A percentile compares a stretch with the other conserved stretches of the same genome.
Conservation (phyloP, 2,113 vertebrate genomes). For the Petromus typicus region DNA sequence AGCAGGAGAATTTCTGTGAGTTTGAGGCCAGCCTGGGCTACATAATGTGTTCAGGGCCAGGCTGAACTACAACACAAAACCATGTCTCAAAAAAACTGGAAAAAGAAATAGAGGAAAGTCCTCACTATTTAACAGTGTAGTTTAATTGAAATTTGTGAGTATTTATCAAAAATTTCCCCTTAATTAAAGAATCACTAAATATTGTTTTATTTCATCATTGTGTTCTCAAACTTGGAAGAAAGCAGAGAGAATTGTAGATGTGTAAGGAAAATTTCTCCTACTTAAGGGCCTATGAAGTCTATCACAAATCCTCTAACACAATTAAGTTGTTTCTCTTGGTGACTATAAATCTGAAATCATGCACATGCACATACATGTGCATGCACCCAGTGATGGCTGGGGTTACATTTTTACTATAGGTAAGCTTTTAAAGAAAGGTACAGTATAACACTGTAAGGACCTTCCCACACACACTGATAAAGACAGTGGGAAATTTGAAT, state of each 20-base stretch:
- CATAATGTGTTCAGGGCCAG: no score
- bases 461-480: background rate
- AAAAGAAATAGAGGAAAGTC: background rate
- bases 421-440: background rate
- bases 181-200: background rate
- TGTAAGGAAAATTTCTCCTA: background rate
- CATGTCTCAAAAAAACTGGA: no score
- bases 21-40: no score
- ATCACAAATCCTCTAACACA: background rate
- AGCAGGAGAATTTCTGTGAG: no score
- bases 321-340: background rate
- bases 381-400: background rate
- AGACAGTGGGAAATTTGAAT: background rate
- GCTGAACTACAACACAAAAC: no score
- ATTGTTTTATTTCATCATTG: background rate
- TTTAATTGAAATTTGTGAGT: conserved; percentile 4
- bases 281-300: background rate
- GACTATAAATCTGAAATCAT: conserved; percentile 1
- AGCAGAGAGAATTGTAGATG: background rate
- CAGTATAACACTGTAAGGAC: background rate
- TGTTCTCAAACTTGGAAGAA: background rate
- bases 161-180: background rate
- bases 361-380: background rate
- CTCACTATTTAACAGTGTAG: background rate
- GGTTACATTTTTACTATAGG: background rate